Evolutionary conservation across 2,888 invertebrate genomes (phyloP).

Genomic region (Synanthedon myopaeformis): DNA sequence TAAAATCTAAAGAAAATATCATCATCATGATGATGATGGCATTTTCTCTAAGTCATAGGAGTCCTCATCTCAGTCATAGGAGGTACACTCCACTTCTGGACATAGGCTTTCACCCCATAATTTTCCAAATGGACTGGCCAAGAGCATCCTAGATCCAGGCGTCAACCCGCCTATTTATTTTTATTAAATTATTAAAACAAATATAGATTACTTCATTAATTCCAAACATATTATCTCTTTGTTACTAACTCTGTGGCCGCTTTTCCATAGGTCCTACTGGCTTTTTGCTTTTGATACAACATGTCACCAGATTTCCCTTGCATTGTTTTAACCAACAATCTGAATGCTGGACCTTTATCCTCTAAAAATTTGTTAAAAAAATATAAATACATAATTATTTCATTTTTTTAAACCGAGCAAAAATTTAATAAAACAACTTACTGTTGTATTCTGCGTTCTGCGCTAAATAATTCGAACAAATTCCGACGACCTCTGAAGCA

Average conservation of each 20-base stretch:
- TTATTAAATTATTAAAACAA: too few species aligned
- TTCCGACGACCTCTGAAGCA: slow-evolving; percentile 42
- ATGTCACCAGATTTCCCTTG: slow-evolving; percentile 21
- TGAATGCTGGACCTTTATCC: slow-evolving; percentile 48
- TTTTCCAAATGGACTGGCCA: too few species aligned
- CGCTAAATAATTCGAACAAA: slow-evolving; percentile 43
- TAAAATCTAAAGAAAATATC: not conserved
- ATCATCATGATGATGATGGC: too few species aligned
- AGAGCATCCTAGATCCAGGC: too few species aligned
- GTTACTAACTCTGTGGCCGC: slow-evolving; percentile 40
- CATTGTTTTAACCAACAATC: slow-evolving; percentile 30
- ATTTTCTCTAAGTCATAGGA: too few species aligned
- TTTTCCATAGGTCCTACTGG: slow-evolving; percentile 19
- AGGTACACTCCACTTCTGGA: not conserved
- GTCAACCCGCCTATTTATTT: too few species aligned
- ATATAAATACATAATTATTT: slow-evolving; percentile 1
- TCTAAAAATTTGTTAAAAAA: slow-evolving; percentile 17
- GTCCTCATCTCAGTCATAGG: not conserved
- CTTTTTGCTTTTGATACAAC: slow-evolving; percentile 31
- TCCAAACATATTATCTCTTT: too few species aligned
- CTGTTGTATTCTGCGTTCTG: slow-evolving; percentile 47
- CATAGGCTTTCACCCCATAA: not conserved
- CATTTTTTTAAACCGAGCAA: not conserved
- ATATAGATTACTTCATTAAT: too few species aligned
- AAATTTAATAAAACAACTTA: slow-evolving; percentile 18